Percentiles rank a stretch among this genome's conserved stretches.
Conservation (phyloP, 2,888 invertebrate species). For the Lutraria lutraria region DNA sequence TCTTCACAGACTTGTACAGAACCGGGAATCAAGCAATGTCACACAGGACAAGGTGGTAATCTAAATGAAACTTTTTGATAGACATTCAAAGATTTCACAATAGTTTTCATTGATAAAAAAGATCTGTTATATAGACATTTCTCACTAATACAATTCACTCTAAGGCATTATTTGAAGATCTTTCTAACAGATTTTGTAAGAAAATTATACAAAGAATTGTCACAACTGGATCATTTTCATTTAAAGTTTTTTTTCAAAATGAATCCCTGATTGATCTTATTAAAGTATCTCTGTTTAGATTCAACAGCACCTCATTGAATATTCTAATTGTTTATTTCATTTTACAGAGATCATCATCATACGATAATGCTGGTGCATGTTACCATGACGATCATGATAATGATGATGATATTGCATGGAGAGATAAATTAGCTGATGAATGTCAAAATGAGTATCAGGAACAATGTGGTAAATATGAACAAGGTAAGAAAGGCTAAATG, state of each 20-base stretch:
- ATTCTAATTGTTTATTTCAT: not conserved
- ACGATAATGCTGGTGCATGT: not conserved
- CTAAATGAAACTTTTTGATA: not conserved
- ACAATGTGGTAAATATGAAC: conserved; percentile 53
- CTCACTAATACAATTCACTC: too few species aligned
- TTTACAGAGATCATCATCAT: not conserved
- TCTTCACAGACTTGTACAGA: conserved; percentile 65
- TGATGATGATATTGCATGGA: conserved; percentile 60
- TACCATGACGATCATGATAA: not conserved
- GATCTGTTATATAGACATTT: too few species aligned
- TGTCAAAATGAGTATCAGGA: conserved; percentile 60
- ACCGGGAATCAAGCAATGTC: conserved; percentile 20
- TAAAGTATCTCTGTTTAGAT: too few species aligned
- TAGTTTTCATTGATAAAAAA: too few species aligned
- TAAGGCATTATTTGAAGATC: too few species aligned
- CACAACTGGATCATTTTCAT: too few species aligned
- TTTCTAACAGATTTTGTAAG: too few species aligned
- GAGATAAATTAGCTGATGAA: conserved; percentile 73
- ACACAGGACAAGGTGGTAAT: not conserved
- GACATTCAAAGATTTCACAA: too few species aligned
- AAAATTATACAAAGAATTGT: too few species aligned
- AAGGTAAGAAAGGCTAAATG: conserved; percentile 37
- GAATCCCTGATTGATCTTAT: too few species aligned
- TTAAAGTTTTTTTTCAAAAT: too few species aligned
- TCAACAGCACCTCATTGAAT: too few species aligned